Evolutionary conservation across 35 echinoderm and acorn worm species (phyloP), one percentile per base, ranked within the genome.

Genomic region (Anneissia japonica): DNA sequence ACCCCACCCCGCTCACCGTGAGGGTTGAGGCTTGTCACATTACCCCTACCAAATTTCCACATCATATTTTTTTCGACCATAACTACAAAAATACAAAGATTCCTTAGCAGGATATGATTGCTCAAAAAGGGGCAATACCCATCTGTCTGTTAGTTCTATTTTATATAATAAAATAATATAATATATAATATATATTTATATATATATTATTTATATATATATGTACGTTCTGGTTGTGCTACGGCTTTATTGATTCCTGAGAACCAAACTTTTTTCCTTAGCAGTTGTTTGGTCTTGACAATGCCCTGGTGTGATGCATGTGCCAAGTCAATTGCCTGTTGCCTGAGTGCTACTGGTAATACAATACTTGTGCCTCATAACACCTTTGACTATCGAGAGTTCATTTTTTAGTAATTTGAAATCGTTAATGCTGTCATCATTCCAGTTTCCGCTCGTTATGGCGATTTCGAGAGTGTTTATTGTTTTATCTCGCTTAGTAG

Each of bases 401-500:
- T 89, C 56, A 31, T 89, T 40, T 46, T 32, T 36, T 4, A 83
- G 31, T 12, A 73, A 26, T 81, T 38, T 82, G 80, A 39, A 89
- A 23, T 75, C 79, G 16, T 77, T 0, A 37, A 83, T 34, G 28
- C 5, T 40, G 23, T 80, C 0, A n/a, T 81, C 38, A 40, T 56
- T 85, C 81, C 72, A 93, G 80, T 84, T 30, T 85, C 72, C 21
- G 86, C 87, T 76, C 51, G 12, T 73, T 41, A 93, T 28, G 4
- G 73, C 73, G 2, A 46, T 17, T 0, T 34, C 40, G 5, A 94
- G 84, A 17, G 72, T 35, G 83, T 35, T 36, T 2, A 87, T 84
- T 23, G 79, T 84, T n/a, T 38, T 85, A 32, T 87, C 79, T n/a
- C 75, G 80, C 55, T 78, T 41, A 10, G 92, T 81, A 28, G 74